phyloP scores from a whole-genome alignment of 2,113 vertebrate genomes.

The Psilopogon haemacephalus region DNA sequence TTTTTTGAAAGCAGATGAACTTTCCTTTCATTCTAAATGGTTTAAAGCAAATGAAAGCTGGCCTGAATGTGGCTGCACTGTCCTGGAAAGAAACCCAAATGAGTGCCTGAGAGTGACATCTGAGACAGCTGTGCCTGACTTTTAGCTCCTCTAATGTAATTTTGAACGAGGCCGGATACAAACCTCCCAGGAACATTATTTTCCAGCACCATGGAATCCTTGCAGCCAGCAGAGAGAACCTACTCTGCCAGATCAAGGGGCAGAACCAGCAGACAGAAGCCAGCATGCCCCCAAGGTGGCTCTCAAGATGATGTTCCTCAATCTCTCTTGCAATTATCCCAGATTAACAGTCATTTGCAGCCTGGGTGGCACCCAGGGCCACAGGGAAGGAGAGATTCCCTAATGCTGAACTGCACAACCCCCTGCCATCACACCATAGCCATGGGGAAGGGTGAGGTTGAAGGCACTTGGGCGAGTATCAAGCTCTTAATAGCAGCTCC shows the following conservation, averaged over 20 bases:
- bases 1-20: neutral
- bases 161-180: neutral
- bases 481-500: neutral
- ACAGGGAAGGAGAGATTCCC: neutral
- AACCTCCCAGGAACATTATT: neutral
- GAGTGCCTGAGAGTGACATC: neutral
- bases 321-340: neutral
- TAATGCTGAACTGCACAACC: neutral
- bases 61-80: neutral
- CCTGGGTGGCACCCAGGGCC: neutral
- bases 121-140: neutral
- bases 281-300: neutral
- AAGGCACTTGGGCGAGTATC: neutral
- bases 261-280: neutral
- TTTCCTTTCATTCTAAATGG: constrained; percentile 25
- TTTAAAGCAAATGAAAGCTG: constrained; percentile 33
- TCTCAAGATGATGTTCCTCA: neutral
- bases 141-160: neutral
- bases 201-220: neutral
- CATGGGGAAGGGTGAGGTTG: neutral
- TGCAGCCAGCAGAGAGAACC: neutral
- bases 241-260: neutral
- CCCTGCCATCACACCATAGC: neutral
- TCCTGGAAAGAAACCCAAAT: constrained; percentile 25
- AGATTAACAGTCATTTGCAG: constrained; percentile 14